Base-by-base conservation (phyloP, 2,888 invertebrate genomes). In the Orthonychiurus folsomi region DNA sequence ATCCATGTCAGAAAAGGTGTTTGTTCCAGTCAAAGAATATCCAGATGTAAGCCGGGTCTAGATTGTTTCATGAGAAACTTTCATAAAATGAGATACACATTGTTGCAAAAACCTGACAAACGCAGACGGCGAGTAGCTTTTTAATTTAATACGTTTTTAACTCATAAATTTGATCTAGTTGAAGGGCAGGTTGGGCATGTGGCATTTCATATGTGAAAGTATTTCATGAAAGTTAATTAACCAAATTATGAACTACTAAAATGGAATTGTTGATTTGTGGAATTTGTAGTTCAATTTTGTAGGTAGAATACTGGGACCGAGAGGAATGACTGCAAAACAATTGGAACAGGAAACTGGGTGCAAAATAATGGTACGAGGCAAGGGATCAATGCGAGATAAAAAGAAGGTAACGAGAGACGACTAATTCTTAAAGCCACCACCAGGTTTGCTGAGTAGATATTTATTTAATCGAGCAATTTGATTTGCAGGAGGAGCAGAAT, bases 281-380 rank as follows among this genome's bases (percentile, higher is more conserved):
- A 23, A 23, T 21, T 69, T 91, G 68, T 87, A 99, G 97, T 99
- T 97, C 82, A 99, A 99, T 83, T 99, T 99, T 81, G 99, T 99
- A 76, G 99, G 99, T 76, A 86, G 99, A 82, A 99, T 99, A 82
- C 83, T 99, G 77, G 99, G 99, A 60, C 99, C 99, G 72, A 85
- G 99, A 75, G 99, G 99, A 74, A 99, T 99, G 97, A 99, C 99
- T 73, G 97, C 99, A 61, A 99, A 99, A 82, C 97, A 99, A 83
- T 82, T 99, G 79, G 99, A 99, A 81, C 94, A 96, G 82, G 97
- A 97, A 83, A 99, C 99, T 75, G 97, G 97, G 74, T 99, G 99
- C 82, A 99, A 99, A 86, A 97, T 99, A 77, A 99, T 99, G 99
- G 96, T 99, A 76, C 86, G 99, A 82, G 97, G 99, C 78, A 94